phyloP scores from a whole-genome alignment of 2,888 invertebrate genomes.

The Mythimna vitellina region DNA sequence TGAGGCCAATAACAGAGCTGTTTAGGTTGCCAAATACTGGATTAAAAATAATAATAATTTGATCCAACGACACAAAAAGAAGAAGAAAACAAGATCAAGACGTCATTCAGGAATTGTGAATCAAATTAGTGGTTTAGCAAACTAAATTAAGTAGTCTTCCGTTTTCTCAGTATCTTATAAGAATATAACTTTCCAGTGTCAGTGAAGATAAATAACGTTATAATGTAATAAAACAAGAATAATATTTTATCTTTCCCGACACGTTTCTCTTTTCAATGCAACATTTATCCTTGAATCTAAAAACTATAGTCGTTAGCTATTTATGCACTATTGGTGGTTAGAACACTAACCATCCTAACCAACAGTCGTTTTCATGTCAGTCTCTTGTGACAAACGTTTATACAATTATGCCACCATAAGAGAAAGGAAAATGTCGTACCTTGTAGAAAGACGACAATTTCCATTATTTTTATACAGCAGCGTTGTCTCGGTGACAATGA shows the following conservation, averaged over 20 bases:
- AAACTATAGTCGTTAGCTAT: neutral
- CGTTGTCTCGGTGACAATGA: conserved; percentile 40
- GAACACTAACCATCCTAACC: conserved; percentile 5
- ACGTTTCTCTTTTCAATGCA: neutral
- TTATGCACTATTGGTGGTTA: neutral
- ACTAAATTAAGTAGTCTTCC: conserved; percentile 21
- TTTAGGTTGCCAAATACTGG: too few relatives aligned
- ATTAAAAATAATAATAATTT: too few relatives aligned
- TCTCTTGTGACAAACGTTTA: neutral
- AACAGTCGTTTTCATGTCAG: conserved; percentile 10
- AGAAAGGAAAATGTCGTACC: conserved; percentile 15
- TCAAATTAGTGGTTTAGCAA: conserved; percentile 23
- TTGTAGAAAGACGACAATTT: conserved; percentile 39
- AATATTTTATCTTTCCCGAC: conserved; percentile 9
- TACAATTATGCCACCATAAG: conserved; percentile 11
- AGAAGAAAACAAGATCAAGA: neutral
- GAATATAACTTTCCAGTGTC: conserved; percentile 29
- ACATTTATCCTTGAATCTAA: neutral
- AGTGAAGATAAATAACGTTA: conserved; percentile 21
- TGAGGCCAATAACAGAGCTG: too few relatives aligned
- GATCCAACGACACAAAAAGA: too few relatives aligned
- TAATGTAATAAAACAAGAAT: too few relatives aligned
- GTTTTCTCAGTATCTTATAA: conserved; percentile 4
- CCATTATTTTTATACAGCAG: conserved; percentile 46
- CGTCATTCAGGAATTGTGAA: conserved; percentile 6